Evolutionary conservation across 2,797 vertebrate species (phyloP), one percentile per base, ranked within the genome.

Genomic region (Pteronotus mesoamericanus): DNA sequence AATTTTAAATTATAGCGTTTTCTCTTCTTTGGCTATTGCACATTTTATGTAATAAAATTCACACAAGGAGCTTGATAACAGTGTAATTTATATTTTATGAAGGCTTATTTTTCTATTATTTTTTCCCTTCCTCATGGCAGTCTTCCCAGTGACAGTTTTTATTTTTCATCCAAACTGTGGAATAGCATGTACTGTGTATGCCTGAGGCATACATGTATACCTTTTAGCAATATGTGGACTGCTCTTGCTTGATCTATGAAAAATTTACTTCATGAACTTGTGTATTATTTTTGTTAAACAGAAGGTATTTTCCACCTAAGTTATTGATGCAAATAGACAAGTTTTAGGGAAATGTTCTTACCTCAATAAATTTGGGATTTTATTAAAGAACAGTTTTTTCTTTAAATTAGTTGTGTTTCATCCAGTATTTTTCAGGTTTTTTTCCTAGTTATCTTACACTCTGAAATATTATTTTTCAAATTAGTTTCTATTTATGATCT

Each of bases 51-150:
- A 88, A 80, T 78, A 37, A 78, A 94, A 94, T 91, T 93, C 86
- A 71, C 3, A 95, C 3, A 21, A 86, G 11, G 14, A 59, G 10
- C 32, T 84, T 92, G n/a, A 37, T 89, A 96, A 88, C 34, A 72
- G 16, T 82, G 2, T 95, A 87, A 94, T 94, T 94, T 93, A 85
- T 91, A 82, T 94, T 95, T 97, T 87, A 97, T 95, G 77, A 93
- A 96, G 24, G 16, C 1, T 69, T 86, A 51, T 86, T 98, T 98
- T 95, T 97, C 80, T 94, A 96, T 97, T 84, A 42, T 39, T 97
- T 97, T 96, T 94, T 80, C 21, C 57, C 96, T 97, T 96, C 68
- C 83, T 97, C 96, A 39, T 79, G 64, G 44, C 5, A 6, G 12
- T 37, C 59, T 88, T 95, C 55, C 32, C 53, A 69, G 26, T 53